Percentiles rank a stretch among this genome's conserved stretches.
Conservation (phyloP, 2,797 vertebrate genomes). For the Anolis apletophallus region DNA sequence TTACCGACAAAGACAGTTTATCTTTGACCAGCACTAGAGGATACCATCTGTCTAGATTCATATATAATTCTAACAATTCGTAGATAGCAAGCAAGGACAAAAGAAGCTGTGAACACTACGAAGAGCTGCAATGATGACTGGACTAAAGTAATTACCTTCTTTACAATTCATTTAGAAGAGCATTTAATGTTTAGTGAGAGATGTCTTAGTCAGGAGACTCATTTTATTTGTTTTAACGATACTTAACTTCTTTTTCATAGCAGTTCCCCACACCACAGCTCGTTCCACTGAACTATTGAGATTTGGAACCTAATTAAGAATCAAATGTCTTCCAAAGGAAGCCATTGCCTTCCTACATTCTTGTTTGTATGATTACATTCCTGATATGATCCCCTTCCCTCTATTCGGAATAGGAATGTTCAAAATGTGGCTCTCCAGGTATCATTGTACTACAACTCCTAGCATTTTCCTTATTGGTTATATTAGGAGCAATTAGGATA, state of each 20-base stretch:
- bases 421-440: too few relatives aligned
- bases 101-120: background rate
- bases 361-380: background rate
- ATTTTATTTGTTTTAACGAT: background rate
- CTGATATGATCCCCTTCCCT: too few relatives aligned
- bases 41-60: background rate
- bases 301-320: background rate
- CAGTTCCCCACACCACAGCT: background rate
- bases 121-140: background rate
- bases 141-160: background rate
- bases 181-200: too few relatives aligned
- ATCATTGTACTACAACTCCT: too few relatives aligned
- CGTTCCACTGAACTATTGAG: background rate
- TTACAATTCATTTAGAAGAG: background rate
- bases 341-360: background rate
- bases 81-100: background rate
- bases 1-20: slow-evolving; percentile 3
- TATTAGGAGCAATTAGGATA: too few relatives aligned
- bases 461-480: too few relatives aligned
- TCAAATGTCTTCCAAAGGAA: background rate
- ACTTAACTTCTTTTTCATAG: background rate
- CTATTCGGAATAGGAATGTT: too few relatives aligned
- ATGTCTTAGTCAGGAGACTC: background rate
- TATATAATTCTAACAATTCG: background rate
- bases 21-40: slow-evolving; percentile 7